Evolutionary conservation across 2,888 invertebrate genomes (phyloP), one percentile per base, ranked within the genome.

Genomic region (Epinotia demarniana): DNA sequence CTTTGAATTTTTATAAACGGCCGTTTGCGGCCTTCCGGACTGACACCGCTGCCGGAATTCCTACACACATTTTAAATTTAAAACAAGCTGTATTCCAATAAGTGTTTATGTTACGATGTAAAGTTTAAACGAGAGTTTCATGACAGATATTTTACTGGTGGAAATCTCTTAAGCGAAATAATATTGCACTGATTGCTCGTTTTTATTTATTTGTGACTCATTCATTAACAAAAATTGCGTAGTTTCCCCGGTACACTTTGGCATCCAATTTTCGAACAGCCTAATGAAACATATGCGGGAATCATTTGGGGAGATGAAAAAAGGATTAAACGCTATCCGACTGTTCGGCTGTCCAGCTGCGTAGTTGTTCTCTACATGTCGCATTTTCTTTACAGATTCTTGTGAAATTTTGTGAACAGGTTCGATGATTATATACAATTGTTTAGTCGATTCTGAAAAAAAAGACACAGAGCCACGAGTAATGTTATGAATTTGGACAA

Each of bases 21-120:
- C 57, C 64, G 79, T 85, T 84, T 82, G 82, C 83, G 81, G 77
- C 84, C 82, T 89, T 87, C 85, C 84, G 81, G 82, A 81, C 78
- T 83, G 85, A 83, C 84, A 81, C 67, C 71, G 27, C 4, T 58
- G 57, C 66, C 63, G 76, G 74, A 78, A 72, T 76, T 74, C 43
- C 67, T 39, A 57, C 33, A 39, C 18, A 55, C 63, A 39, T 64
- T 75, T 75, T 55, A 60, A 74, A 70, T 64, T 73, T 19, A 73
- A 33, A 60, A 69, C 57, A 49, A 16, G 12, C 69, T 11, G 46
- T 57, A 75, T 66, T 75, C 66, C 57, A 72, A 67, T 72, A 75
- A 75, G 71, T 67, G 33, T 67, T 71, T 62, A 71, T 61, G n/a
- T 61, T 64, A 49, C 6, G 4, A 49, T 75, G 70, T 60, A 43